Evolutionary conservation across 2,797 vertebrate genomes (phyloP).

Genomic region (Distichodus sexfasciatus): DNA sequence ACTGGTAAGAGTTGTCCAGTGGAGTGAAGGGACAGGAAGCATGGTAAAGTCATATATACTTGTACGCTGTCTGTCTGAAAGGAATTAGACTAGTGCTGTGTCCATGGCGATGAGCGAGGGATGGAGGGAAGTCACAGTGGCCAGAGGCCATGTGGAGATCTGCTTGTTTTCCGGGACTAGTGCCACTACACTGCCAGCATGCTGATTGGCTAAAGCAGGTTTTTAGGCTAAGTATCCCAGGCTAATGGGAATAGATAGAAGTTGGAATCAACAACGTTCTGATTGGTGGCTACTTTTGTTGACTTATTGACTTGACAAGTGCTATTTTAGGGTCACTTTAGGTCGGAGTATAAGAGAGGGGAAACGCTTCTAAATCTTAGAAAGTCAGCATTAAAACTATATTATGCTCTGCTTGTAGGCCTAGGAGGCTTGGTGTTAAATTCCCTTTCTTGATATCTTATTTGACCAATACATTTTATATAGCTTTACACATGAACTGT

Average conservation of each 20-base stretch:
- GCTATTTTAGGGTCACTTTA: too few relatives aligned
- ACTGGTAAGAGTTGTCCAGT: slow-evolving; percentile 41
- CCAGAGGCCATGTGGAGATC: slow-evolving; percentile 69
- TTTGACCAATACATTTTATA: too few relatives aligned
- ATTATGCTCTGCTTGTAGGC: too few relatives aligned
- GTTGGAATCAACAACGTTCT: slow-evolving; percentile 48
- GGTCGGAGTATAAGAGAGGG: too few relatives aligned
- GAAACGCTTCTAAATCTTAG: too few relatives aligned
- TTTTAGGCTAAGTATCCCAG: slow-evolving; percentile 4
- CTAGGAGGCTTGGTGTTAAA: too few relatives aligned
- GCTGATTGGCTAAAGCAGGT: slow-evolving; percentile 64
- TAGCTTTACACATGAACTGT: too few relatives aligned
- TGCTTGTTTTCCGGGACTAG: slow-evolving; percentile 73
- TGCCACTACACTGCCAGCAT: slow-evolving; percentile 73
- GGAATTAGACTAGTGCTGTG: slow-evolving; percentile 64
- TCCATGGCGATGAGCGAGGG: slow-evolving; percentile 74
- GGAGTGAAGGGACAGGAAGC: slow-evolving; percentile 35
- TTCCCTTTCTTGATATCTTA: too few relatives aligned
- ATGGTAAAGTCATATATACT: slow-evolving; percentile 62
- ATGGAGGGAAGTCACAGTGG: slow-evolving; percentile 71
- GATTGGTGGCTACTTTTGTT: neutral
- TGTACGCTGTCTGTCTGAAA: slow-evolving; percentile 54
- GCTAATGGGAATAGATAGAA: slow-evolving; percentile 34
- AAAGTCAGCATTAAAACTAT: too few relatives aligned
- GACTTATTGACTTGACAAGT: neutral